phyloP scores from a whole-genome alignment of 2,113 vertebrate genomes.

The Gallinago media region DNA sequence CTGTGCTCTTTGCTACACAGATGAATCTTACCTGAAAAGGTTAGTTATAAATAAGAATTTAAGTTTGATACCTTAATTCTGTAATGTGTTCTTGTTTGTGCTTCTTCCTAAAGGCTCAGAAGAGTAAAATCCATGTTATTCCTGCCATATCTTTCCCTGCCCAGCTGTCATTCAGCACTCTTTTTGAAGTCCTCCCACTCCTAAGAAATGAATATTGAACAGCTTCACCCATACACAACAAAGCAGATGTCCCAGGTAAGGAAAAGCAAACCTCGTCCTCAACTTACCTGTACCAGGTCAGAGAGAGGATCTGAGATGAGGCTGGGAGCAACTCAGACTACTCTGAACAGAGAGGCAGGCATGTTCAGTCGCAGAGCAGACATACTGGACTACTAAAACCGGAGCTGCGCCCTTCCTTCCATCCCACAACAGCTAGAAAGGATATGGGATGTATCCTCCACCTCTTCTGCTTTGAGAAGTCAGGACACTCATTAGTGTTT shows the following conservation, averaged over 20 bases:
- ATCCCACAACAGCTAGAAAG: neutral
- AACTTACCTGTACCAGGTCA: slow-evolving; percentile 14
- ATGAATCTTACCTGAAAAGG: neutral
- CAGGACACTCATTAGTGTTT: neutral
- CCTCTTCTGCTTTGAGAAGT: neutral
- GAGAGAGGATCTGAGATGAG: neutral
- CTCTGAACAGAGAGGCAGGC: neutral
- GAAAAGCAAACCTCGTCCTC: neutral
- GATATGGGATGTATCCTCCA: neutral
- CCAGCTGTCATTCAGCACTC: neutral
- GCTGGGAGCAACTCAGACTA: neutral
- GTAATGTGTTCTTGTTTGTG: neutral
- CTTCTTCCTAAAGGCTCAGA: neutral
- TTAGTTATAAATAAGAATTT: neutral
- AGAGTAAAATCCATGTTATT: neutral
- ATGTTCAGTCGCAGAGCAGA: neutral
- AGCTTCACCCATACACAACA: neutral
- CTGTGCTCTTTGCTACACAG: neutral
- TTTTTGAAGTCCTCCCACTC: neutral
- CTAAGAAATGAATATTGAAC: neutral
- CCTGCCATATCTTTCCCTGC: neutral
- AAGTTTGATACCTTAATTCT: neutral
- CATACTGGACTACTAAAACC: neutral
- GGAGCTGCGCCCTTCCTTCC: neutral
- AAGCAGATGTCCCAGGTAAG: neutral